Evolutionary conservation across 2,888 invertebrate genomes (phyloP).

Genomic region (Phortica okadai): DNA sequence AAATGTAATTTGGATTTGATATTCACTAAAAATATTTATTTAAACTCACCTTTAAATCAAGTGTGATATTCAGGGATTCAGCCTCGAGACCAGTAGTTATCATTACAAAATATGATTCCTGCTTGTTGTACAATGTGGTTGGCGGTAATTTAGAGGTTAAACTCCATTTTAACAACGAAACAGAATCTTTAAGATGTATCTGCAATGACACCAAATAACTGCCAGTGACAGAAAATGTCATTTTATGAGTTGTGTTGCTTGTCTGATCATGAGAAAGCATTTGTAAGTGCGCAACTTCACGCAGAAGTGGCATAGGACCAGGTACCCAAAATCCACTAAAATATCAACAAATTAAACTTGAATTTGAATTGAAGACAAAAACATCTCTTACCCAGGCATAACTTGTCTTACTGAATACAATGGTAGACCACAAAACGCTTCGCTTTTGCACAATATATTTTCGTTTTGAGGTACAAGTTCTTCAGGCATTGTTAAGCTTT

Average conservation of each 20-base stretch:
- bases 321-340: slow-evolving; percentile 67
- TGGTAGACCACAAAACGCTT: slow-evolving; percentile 68
- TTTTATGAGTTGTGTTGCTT: slow-evolving; percentile 47
- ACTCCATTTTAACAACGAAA: slow-evolving; percentile 59
- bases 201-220: slow-evolving; percentile 62
- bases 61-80: slow-evolving; percentile 59
- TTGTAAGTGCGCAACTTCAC: slow-evolving; percentile 58
- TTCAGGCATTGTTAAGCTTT: slow-evolving; percentile 67
- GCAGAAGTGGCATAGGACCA: slow-evolving; percentile 60
- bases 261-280: slow-evolving; percentile 49
- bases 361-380: background rate
- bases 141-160: slow-evolving; percentile 56
- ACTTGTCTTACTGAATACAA: slow-evolving; percentile 61
- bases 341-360: slow-evolving; percentile 4
- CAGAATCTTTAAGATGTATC: slow-evolving; percentile 61
- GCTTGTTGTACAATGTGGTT: slow-evolving; percentile 57
- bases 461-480: slow-evolving; percentile 61
- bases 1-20: background rate
- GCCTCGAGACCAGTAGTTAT: slow-evolving; percentile 65
- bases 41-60: slow-evolving; percentile 60
- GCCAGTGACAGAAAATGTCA: slow-evolving; percentile 58
- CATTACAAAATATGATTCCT: slow-evolving; percentile 63
- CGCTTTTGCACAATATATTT: slow-evolving; percentile 65
- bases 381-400: slow-evolving; percentile 53
- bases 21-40: background rate